A percentile compares a stretch with the other conserved stretches of the same genome.
phyloP scores from a whole-genome alignment of 2,113 vertebrate genomes.

The Leptosomus discolor region DNA sequence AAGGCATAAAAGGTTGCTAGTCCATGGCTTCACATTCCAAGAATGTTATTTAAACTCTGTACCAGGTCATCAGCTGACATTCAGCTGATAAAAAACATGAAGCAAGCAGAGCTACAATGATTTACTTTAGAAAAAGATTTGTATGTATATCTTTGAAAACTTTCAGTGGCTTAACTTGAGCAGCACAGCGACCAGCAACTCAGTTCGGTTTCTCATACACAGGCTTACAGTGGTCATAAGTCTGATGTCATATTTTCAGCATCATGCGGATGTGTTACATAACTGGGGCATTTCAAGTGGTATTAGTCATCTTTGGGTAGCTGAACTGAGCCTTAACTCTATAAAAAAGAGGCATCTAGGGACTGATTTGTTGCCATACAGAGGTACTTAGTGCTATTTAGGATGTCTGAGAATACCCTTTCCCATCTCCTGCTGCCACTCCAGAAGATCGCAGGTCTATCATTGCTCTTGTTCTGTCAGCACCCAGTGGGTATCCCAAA shows the following conservation, averaged over 20 bases:
- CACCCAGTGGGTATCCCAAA: not conserved
- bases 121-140: not conserved
- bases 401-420: not conserved
- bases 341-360: not conserved
- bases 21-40: not conserved
- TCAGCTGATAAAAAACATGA: not conserved
- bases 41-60: not conserved
- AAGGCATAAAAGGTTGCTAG: not conserved
- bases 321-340: not conserved
- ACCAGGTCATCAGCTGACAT: not conserved
- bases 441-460: not conserved
- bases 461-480: not conserved
- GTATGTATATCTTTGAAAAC: not conserved
- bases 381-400: not conserved
- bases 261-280: not conserved
- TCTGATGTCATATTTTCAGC: not conserved
- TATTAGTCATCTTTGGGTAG: not conserved
- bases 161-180: not conserved
- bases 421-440: not conserved
- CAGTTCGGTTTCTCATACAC: not conserved
- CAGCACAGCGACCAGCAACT: not conserved
- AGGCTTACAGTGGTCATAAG: not conserved
- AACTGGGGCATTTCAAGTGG: not conserved
- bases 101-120: not conserved
- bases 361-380: not conserved